phyloP scores from a whole-genome alignment of 2,113 vertebrate species.

The Parus major region DNA sequence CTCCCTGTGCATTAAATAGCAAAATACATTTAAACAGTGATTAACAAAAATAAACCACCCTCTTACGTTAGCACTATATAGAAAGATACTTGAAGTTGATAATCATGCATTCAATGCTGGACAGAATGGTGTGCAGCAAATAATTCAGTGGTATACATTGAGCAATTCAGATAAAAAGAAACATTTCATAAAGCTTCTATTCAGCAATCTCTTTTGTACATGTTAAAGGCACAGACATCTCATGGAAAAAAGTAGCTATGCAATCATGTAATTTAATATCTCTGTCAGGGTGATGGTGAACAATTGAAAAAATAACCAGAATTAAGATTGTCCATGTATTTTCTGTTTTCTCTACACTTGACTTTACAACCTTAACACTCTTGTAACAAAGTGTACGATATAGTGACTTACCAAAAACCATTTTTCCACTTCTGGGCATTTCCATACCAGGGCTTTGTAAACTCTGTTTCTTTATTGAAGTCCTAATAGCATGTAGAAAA shows the following conservation, averaged over 20 bases:
- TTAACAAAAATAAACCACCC: slow-evolving; percentile 14
- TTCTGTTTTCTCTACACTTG: slow-evolving; percentile 31
- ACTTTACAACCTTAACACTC: neutral
- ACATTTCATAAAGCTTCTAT: slow-evolving; percentile 41
- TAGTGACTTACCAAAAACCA: neutral
- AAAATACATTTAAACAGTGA: neutral
- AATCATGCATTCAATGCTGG: neutral
- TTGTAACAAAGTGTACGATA: neutral
- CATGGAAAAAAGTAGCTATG: neutral
- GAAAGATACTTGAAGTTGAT: neutral
- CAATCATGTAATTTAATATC: slow-evolving; percentile 31
- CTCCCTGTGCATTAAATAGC: neutral
- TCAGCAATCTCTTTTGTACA: neutral
- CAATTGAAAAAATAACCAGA: neutral
- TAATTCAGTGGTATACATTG: neutral
- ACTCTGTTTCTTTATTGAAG: neutral
- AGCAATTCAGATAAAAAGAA: slow-evolving; percentile 32
- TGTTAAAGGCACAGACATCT: neutral
- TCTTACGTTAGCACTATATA: neutral
- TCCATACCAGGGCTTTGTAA: neutral
- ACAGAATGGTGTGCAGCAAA: neutral
- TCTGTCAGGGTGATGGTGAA: neutral
- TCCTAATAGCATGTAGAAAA: neutral
- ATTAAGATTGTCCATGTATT: neutral
- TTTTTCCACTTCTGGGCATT: neutral